Base-by-base conservation (phyloP, 2,888 invertebrate genomes). In the Biston betularia region DNA sequence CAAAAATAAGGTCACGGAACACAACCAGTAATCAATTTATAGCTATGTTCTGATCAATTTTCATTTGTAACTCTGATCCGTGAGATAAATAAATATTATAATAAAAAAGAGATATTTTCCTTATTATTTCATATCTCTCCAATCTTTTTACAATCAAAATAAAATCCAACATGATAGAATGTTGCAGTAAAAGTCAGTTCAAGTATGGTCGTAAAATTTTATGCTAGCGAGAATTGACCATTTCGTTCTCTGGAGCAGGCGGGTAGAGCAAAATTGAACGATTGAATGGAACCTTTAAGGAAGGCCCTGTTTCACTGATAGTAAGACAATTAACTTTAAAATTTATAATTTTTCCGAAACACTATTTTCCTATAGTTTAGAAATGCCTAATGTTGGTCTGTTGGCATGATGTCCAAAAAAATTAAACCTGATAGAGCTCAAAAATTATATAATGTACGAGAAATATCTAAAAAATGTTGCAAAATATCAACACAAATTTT, bases 161-260 rank as follows among this genome's bases (percentile, higher is more conserved):
- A 71, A 65, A 65, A 65, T 58, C 68, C 44, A 14, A 59, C 66
- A 68, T 68, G 58, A 65, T 67, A 69, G 69, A 72, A 71, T 65
- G 66, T 74, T 67, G 65, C 68, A 69, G 70, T 72, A 71, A 74
- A 75, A 75, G 75, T 65, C 58, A 62, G 48, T 54, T 75, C 72
- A 73, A 75, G 75, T 74, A 73, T 49, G 74, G 73, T 69, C 72
- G 71, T 82, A 79, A 82, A 80, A 79, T 78, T 78, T 80, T 78
- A 82, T 75, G 77, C 60, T 61, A 58, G 70, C 75, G 76, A 78
- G 79, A 82, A 83, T 79, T 75, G 77, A 70, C 79, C 76, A 75
- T 78, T 79, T 73, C 64, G 72, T 67, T 54, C 73, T 71, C 68
- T 69, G 64, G 63, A 62, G 63, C 69, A 62, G 42, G 46, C 62